phyloP scores from a whole-genome alignment of 2,797 vertebrate genomes.

The Bovichtus diacanthus region DNA sequence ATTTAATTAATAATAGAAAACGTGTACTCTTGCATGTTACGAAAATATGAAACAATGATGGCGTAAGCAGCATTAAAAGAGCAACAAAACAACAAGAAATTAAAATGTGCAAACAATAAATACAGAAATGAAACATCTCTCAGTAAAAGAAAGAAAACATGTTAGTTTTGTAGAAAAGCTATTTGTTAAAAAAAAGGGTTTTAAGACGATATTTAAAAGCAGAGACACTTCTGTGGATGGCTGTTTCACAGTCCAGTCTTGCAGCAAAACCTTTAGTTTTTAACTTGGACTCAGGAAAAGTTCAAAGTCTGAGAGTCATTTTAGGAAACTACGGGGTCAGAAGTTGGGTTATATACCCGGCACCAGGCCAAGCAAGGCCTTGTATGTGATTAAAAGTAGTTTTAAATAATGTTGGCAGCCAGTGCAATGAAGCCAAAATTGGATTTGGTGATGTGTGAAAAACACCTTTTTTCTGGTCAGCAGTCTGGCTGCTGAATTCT shows the following conservation, averaged over 20 bases:
- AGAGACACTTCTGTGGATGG: too few relatives aligned
- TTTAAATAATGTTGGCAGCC: background rate
- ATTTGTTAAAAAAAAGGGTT: too few relatives aligned
- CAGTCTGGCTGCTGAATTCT: background rate
- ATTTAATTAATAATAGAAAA: background rate
- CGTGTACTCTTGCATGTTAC: background rate
- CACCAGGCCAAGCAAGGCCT: background rate
- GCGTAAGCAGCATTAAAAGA: background rate
- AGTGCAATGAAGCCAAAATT: slow-evolving; percentile 1
- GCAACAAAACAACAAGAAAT: background rate
- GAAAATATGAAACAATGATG: background rate
- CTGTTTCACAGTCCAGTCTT: too few relatives aligned
- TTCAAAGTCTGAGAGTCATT: background rate
- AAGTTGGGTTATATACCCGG: background rate
- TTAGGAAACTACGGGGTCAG: background rate
- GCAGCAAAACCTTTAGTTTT: too few relatives aligned
- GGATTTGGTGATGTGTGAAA: slow-evolving; percentile 13
- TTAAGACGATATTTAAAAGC: too few relatives aligned
- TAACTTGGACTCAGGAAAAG: background rate
- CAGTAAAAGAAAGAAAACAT: background rate
- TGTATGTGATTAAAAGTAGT: background rate
- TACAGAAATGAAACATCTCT: background rate
- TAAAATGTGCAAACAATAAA: background rate
- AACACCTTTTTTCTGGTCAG: background rate
- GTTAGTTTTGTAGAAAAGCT: background rate